Evolutionary conservation across 2,888 invertebrate species (phyloP), one percentile per base, ranked within the genome.

Genomic region (Harpalus rufipes): DNA sequence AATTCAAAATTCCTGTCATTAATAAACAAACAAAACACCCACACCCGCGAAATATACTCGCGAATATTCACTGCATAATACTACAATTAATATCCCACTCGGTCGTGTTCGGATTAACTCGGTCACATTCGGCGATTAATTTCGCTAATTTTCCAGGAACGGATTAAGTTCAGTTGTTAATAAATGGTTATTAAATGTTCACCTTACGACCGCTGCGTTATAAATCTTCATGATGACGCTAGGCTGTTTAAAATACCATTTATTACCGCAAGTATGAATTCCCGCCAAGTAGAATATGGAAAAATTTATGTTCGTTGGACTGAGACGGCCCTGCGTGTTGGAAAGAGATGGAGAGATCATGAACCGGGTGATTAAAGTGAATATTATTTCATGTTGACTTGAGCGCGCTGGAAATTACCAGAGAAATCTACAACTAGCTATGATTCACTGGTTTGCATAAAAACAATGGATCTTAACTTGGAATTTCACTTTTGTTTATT

Each of bases 71-170:
- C 72, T 74, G 78, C 78, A 78, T 81, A 81, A 81, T 81, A 61
- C 63, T 63, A 65, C 72, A 81, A 81, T 81, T 81, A 81, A 81
- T 81, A 68, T 68, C 72, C 18, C 41, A 21, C 58, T 68, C 65
- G 32, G 25, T 44, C n/a, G 44, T 81, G 25, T 44, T 81, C 72
- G 81, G 81, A 65, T 81, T 81, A 81, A 72, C 81, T 81, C 81
- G 81, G 81, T 81, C 81, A 81, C 72, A 81, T 81, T 81, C 81
- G 81, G 10, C 81, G 81, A 81, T 81, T 81, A 81, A 81, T 81
- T 80, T 41, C 80, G 44, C 80, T 80, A 81, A 81, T 81, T 81
- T 65, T 81, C 65, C 81, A 72, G 81, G 56, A 44, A 10, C 72
- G 81, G 81, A 81, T 81, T 81, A 81, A 68, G 68, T 81, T 72